Evolutionary conservation across 2,888 invertebrate species (phyloP).

Genomic region (Listrodromus nycthemerus): DNA sequence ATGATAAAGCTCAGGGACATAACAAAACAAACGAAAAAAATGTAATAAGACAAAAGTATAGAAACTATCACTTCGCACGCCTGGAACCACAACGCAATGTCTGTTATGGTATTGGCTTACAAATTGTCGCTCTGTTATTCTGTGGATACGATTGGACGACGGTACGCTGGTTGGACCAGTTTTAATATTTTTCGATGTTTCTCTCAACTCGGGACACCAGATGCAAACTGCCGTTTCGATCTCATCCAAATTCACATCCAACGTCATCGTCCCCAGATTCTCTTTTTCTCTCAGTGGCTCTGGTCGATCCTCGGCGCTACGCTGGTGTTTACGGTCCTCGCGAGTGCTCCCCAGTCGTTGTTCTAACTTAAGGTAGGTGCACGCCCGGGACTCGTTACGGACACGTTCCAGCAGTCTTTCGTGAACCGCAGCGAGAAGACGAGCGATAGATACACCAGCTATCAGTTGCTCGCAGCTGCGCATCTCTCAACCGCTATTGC

Average conservation of each 20-base stretch:
- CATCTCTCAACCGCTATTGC: conserved; percentile 42
- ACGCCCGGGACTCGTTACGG: conserved; percentile 65
- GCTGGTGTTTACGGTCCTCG: conserved; percentile 31
- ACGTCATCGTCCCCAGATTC: conserved; percentile 45
- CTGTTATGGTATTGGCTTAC: no score
- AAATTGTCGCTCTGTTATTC: no score
- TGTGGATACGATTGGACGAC: no score
- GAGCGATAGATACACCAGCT: conserved; percentile 47
- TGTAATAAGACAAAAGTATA: conserved; percentile 19
- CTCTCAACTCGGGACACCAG: conserved; percentile 52
- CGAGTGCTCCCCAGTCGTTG: conserved; percentile 34
- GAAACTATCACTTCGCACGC: background rate
- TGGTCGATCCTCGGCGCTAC: background rate
- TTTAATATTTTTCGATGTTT: conserved; percentile 47
- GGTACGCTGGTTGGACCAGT: no score
- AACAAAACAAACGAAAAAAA: conserved; percentile 4
- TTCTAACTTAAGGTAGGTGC: conserved; percentile 55
- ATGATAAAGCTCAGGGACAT: conserved; percentile 19
- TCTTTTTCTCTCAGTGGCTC: conserved; percentile 19
- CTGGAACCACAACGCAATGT: no score
- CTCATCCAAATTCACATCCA: conserved; percentile 58
- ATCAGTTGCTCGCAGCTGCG: conserved; percentile 57
- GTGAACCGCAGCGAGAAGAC: conserved; percentile 30
- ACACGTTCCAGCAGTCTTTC: conserved; percentile 59
- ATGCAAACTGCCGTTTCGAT: conserved; percentile 44